Conservation (phyloP, 2,888 invertebrate genomes). For the Biston stratarius region DNA sequence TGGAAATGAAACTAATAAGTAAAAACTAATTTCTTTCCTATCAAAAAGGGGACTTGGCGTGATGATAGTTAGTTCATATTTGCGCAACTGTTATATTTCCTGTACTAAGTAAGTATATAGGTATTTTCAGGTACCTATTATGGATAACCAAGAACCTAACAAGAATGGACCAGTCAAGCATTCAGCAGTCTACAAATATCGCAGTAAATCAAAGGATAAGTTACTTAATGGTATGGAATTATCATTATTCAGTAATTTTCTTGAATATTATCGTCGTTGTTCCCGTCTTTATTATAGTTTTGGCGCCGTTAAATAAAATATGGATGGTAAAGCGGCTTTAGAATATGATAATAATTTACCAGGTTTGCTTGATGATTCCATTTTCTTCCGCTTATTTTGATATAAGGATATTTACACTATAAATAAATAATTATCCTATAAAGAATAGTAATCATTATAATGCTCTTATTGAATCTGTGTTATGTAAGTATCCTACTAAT, state of each 20-base stretch:
- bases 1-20: neutral
- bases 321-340: neutral
- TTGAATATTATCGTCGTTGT: constrained; percentile 18
- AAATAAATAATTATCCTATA: neutral
- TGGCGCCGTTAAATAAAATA: constrained; percentile 20
- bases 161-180: constrained; percentile 34
- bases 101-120: constrained; percentile 23
- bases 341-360: constrained; percentile 2
- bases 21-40: neutral
- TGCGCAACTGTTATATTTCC: constrained; percentile 1
- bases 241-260: constrained; percentile 16
- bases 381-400: neutral
- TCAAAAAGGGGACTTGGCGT: constrained; percentile 6
- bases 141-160: constrained; percentile 43
- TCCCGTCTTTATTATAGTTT: constrained; percentile 26
- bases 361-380: neutral
- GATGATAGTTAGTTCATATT: neutral
- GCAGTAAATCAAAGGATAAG: constrained; percentile 47
- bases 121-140: constrained; percentile 22
- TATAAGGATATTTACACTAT: neutral
- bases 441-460: too few relatives aligned
- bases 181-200: constrained; percentile 26
- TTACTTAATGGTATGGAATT: constrained; percentile 42
- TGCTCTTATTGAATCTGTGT: neutral
- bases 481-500: neutral